phyloP scores from a whole-genome alignment of 2,888 invertebrate genomes.

The Zaprionus bogoriensis region DNA sequence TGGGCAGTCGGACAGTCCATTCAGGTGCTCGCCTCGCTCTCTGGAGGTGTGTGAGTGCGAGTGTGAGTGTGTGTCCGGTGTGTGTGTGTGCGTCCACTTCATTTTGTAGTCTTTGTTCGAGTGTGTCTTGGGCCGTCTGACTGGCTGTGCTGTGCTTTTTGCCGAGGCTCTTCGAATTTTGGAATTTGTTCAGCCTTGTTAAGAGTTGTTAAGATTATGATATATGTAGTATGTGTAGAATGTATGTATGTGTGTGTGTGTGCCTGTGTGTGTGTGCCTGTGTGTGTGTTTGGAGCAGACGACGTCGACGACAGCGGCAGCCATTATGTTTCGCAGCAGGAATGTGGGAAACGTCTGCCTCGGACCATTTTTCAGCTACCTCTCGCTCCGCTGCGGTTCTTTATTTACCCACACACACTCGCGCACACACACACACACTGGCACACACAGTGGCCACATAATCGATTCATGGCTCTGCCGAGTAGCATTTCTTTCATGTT shows the following conservation, averaged over 20 bases:
- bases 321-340: conserved; percentile 81
- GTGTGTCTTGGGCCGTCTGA: conserved; percentile 61
- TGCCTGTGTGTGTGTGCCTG: conserved; percentile 24
- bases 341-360: conserved; percentile 79
- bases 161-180: conserved; percentile 66
- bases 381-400: conserved; percentile 36
- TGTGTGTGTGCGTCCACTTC: conserved; percentile 61
- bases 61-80: conserved; percentile 29
- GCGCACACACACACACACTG: conserved; percentile 4
- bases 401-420: conserved; percentile 25
- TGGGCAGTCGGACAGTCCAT: too few relatives aligned
- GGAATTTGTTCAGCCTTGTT: conserved; percentile 81
- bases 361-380: conserved; percentile 67
- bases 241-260: conserved; percentile 10
- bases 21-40: too few relatives aligned
- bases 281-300: conserved; percentile 26
- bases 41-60: conserved; percentile 21
- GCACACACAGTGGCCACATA: conserved; percentile 66
- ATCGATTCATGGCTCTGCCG: conserved; percentile 78
- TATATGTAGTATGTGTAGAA: conserved; percentile 77
- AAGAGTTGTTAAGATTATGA: conserved; percentile 82
- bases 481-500: conserved; percentile 74
- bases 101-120: conserved; percentile 66
- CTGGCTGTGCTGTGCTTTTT: conserved; percentile 60
- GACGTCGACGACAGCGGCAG: conserved; percentile 67